Evolutionary conservation across 2,888 invertebrate species (phyloP), one percentile per base, ranked within the genome.

Genomic region (Ornithoptera alexandrae): DNA sequence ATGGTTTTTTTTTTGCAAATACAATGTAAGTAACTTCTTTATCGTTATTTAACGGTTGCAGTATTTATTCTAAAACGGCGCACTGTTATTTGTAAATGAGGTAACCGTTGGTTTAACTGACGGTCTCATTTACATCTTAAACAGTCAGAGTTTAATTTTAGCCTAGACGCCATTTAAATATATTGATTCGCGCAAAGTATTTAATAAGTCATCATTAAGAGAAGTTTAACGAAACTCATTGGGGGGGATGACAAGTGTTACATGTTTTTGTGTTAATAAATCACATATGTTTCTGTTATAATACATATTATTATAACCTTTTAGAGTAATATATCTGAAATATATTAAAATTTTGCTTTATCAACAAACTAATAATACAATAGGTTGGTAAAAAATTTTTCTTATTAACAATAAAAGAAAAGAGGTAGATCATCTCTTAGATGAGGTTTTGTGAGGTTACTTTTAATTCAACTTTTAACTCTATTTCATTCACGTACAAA

Each of bases 21-120:
- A 18, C 18, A 46, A 22, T 46, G 58, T 46, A 20, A 7, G 58
- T 59, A 59, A 42, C 42, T 58, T 42, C 22, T 24, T 24, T 30
- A 65, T 65, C 65, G 24, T 65, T 22, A 39, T 59, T 59, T 59
- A 56, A 59, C 58, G 59, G 18, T 22, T 58, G 59, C 24, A 3
- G 36, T 60, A 18, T 24, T 65, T 59, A 65, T 42, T 18, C n/a
- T 59, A 30, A 65, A 42, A 18, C 12, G 46, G 18, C 65, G n/a
- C 50, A 22, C 39, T 39, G 57, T 24, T 65, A 24, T 46, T 65
- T 59, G 59, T 59, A 65, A 22, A 50, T 30, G 59, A 30, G 46
- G 24, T 36, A 58, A 12, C 36, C 24, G 10, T 12, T 30, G 12
- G 18, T 59, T 24, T 42, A 5, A 65, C 42, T 42, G 59, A 36